These are phyloP conservation scores for Nineta flava DNA, from an alignment of 2,888 invertebrate species.

Conservation along the genomic window DNA sequence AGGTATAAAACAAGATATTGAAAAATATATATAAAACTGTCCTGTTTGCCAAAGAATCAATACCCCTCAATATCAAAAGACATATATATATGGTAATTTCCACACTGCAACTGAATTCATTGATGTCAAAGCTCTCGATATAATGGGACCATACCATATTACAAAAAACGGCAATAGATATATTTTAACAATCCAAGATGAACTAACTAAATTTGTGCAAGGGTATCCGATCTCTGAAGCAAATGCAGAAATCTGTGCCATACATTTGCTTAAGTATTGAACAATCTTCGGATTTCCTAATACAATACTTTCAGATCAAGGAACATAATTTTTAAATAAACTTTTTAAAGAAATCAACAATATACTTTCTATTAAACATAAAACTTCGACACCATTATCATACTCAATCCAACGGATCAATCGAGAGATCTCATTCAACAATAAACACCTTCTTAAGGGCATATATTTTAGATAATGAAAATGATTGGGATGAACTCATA, in stretches of 20 bases:
- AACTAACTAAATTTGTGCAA: background rate
- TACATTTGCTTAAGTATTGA: background rate
- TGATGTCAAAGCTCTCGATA: slow-evolving; percentile 12
- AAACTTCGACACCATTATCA: background rate
- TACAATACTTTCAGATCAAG: background rate
- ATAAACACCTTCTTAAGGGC: background rate
- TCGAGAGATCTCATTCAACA: background rate
- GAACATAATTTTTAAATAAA: background rate
- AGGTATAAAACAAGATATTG: slow-evolving; percentile 12
- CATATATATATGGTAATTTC: slow-evolving; percentile 14
- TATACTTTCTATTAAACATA: background rate
- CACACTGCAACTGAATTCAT: slow-evolving; percentile 9
- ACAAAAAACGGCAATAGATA: slow-evolving; percentile 12
- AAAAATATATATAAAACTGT: slow-evolving; percentile 11
- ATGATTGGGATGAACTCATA: background rate
- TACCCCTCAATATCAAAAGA: slow-evolving; percentile 2
- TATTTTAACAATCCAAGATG: slow-evolving; percentile 4
- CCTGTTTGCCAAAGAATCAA: slow-evolving; percentile 12
- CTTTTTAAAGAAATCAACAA: background rate
- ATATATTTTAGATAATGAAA: background rate
- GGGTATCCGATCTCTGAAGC: background rate
- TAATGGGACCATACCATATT: slow-evolving; percentile 13
- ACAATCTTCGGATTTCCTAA: background rate
- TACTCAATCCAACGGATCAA: background rate
- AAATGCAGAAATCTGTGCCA: background rate